Evolutionary conservation across 2,113 vertebrate genomes (phyloP).

Genomic region (Polypterus senegalus): DNA sequence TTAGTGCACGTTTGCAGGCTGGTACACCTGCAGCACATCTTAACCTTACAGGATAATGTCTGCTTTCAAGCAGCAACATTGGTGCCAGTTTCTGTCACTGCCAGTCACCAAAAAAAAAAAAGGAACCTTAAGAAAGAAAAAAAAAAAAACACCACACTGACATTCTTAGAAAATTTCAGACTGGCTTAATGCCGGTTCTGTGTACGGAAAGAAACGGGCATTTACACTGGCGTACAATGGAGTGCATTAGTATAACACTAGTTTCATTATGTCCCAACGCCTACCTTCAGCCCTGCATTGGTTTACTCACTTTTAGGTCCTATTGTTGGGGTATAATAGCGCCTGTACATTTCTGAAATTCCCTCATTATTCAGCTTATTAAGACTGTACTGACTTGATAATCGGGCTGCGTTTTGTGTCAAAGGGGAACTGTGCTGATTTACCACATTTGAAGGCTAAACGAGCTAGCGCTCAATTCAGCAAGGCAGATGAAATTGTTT

Average conservation of each 20-base stretch:
- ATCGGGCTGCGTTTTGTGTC: slow-evolving; percentile 66
- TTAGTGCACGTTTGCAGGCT: slow-evolving; percentile 81
- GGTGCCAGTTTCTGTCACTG: slow-evolving; percentile 85
- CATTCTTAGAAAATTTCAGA: slow-evolving; percentile 89
- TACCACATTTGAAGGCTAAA: slow-evolving; percentile 64
- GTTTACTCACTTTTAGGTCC: slow-evolving; percentile 86
- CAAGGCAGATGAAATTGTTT: slow-evolving; percentile 52
- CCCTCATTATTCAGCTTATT: slow-evolving; percentile 99
- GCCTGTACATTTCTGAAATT: slow-evolving; percentile 95
- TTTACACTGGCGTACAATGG: slow-evolving; percentile 93
- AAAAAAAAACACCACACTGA: slow-evolving; percentile 42
- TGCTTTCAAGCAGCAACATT: slow-evolving; percentile 72
- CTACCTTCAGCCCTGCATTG: slow-evolving; percentile 81
- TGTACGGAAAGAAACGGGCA: slow-evolving; percentile 87
- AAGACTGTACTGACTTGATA: slow-evolving; percentile 88
- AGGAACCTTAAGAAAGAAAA: slow-evolving; percentile 16
- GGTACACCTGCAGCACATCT: slow-evolving; percentile 95
- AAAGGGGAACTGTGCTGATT: slow-evolving; percentile 64
- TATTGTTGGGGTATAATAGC: slow-evolving; percentile 96
- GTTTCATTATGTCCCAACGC: slow-evolving; percentile 87
- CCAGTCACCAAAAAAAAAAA: slow-evolving; percentile 55
- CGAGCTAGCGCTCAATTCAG: slow-evolving; percentile 34
- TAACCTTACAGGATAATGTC: slow-evolving; percentile 69
- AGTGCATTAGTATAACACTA: slow-evolving; percentile 91
- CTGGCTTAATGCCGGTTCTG: slow-evolving; percentile 88